Evolutionary conservation across 1,140 invertebrate genomes (phyloP), one percentile per base, ranked within the genome.

Genomic region (Aphaenogaster ashmeadi): DNA sequence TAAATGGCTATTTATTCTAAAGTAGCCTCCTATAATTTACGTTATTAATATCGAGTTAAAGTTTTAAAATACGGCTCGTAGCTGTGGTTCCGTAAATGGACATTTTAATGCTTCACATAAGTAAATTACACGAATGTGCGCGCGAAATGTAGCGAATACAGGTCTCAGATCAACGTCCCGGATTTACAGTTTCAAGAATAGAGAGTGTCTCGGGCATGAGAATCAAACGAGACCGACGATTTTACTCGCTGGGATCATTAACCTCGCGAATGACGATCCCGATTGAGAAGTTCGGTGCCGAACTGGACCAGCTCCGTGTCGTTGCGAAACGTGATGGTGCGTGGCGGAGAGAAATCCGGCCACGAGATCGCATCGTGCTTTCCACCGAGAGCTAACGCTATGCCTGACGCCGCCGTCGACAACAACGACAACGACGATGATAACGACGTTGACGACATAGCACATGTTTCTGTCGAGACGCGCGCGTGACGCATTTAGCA

Each of bases 311-410:
- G 33, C 80, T 27, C 33, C 56, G 4, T 27, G 52, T 6, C 36
- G n/a, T 88, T 62, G 60, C 54, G 78, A 84, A 84, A 84, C 18
- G 18, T 4, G 33, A 2, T 4, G 33, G 5, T 36, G n/a, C 64
- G 66, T 60, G 50, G 27, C 50, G 7, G 60, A 79, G 62, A 77
- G 83, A 86, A 86, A 84, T 84, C 67, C 74, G 74, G 47, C 62
- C 56, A n/a, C 74, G 60, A 64, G 74, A 66, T 27, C 60, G 47
- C 64, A 54, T 79, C 33, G 44, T 38, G 18, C 69, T 50, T 84
- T 50, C 54, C 27, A 15, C 21, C 15, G 50, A 44, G 58, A 41
- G 8, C 36, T 74, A 27, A 72, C 11, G 18, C 44, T 47, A 41
- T 15, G 27, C 54, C 18, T 18, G 36, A 58, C 36, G 9, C n/a